Percentiles rank a stretch among this genome's conserved stretches.
phyloP scores from a whole-genome alignment of 2,113 vertebrate species.

The Potamarius usumacintae region DNA sequence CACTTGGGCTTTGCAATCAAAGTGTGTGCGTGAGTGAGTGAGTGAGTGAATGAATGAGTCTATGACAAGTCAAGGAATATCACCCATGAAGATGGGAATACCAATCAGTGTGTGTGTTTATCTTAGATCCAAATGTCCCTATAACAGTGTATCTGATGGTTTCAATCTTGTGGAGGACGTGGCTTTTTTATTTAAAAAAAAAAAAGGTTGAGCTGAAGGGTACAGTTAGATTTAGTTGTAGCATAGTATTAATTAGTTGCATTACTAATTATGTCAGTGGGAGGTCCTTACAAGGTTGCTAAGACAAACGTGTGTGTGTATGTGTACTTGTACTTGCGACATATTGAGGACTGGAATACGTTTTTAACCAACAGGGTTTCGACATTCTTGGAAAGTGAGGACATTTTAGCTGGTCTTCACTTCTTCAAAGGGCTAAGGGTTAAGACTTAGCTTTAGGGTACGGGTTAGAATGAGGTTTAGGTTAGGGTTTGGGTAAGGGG shows the following conservation, averaged over 20 bases:
- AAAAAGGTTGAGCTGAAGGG: neutral
- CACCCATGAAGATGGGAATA: neutral
- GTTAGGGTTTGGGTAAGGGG: too few species aligned
- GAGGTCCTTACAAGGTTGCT: neutral
- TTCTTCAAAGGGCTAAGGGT: too few species aligned
- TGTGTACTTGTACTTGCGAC: neutral
- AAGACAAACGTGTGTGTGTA: neutral
- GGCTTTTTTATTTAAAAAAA: neutral
- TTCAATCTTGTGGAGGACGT: neutral
- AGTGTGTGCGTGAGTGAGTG: neutral
- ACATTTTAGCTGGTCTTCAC: too few species aligned
- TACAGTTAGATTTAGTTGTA: neutral
- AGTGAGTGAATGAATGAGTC: neutral
- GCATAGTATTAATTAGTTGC: neutral
- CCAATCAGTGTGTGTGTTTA: neutral
- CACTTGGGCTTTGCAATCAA: slow-evolving; percentile 1
- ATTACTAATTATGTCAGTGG: neutral
- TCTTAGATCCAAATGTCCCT: neutral
- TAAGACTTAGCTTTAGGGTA: too few species aligned
- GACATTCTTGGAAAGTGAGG: too few species aligned
- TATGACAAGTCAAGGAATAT: neutral
- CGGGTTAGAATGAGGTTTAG: too few species aligned
- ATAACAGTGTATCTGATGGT: neutral
- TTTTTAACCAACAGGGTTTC: too few species aligned
- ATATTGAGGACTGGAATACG: too few species aligned